Percentiles rank a stretch among this genome's conserved stretches.
Conservation (phyloP, 2,113 vertebrate species). For the Phoenicopterus ruber region DNA sequence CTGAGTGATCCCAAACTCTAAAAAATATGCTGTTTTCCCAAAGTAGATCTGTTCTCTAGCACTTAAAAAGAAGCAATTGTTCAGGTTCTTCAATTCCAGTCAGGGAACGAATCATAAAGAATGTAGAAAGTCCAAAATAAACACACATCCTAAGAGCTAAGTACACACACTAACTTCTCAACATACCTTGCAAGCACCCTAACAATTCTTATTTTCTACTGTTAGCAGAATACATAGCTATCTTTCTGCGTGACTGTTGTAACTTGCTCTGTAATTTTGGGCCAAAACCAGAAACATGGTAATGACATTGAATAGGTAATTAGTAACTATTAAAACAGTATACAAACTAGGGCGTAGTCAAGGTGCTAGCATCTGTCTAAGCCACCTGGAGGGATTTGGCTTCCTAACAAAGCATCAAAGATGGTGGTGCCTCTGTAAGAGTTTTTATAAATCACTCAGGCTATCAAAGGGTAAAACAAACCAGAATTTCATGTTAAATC, state of each 20-base stretch:
- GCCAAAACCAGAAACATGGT: slow-evolving; percentile 66
- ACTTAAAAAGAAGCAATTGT: background rate
- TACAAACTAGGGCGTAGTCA: slow-evolving; percentile 74
- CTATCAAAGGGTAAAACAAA: slow-evolving; percentile 43
- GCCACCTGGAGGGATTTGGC: slow-evolving; percentile 75
- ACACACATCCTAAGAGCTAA: background rate
- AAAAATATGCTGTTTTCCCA: fast-evolving
- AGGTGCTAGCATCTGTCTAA: slow-evolving; percentile 71
- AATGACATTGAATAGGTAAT: slow-evolving; percentile 75
- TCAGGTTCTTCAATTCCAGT: background rate
- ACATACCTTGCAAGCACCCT: background rate
- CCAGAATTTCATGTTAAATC: slow-evolving; percentile 22
- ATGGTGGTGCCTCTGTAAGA: slow-evolving; percentile 60
- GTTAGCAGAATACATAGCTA: slow-evolving; percentile 45
- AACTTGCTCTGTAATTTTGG: slow-evolving; percentile 71
- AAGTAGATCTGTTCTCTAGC: background rate
- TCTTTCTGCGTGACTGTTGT: slow-evolving; percentile 65
- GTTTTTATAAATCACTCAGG: slow-evolving; percentile 60
- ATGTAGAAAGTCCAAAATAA: slow-evolving; percentile 22
- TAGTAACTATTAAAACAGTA: slow-evolving; percentile 78
- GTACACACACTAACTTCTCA: background rate
- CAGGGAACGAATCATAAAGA: background rate
- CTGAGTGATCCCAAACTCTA: background rate
- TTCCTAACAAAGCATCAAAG: slow-evolving; percentile 71
- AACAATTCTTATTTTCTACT: slow-evolving; percentile 19